Evolutionary conservation across 1,140 invertebrate genomes (phyloP).

Genomic region (Hyles vespertilio): DNA sequence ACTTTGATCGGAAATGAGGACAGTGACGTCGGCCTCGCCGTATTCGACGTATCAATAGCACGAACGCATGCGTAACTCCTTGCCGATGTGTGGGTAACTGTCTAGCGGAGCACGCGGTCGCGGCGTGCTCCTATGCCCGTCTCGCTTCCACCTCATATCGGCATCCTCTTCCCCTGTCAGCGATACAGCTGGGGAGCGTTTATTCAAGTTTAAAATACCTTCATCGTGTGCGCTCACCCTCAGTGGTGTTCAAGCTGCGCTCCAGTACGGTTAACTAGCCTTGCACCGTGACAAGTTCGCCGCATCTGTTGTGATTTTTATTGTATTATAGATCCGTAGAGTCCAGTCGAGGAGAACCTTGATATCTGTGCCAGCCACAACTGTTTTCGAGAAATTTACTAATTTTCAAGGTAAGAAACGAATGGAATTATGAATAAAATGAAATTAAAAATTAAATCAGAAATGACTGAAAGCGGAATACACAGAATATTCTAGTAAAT

Average conservation of each 20-base stretch:
- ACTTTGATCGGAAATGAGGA: constrained; percentile 59
- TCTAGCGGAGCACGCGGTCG: constrained; percentile 49
- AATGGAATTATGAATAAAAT: constrained; percentile 6
- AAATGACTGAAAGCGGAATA: constrained; percentile 1
- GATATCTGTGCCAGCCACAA: constrained; percentile 19
- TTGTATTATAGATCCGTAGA: constrained; percentile 51
- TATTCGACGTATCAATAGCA: constrained; percentile 55
- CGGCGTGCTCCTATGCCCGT: constrained; percentile 48
- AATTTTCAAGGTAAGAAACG: constrained; percentile 15
- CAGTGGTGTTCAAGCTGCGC: constrained; percentile 59
- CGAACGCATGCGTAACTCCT: constrained; percentile 57
- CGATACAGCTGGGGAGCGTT: constrained; percentile 42
- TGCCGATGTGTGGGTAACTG: constrained; percentile 45
- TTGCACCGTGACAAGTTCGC: constrained; percentile 38
- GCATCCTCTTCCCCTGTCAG: constrained; percentile 33
- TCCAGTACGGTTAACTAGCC: constrained; percentile 37
- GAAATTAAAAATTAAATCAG: background rate
- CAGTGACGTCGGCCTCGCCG: constrained; percentile 60
- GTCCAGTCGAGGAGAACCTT: constrained; percentile 17
- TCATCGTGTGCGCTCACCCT: constrained; percentile 44
- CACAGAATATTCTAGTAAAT: constrained; percentile 33
- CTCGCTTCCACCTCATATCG: constrained; percentile 41
- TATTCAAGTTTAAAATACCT: constrained; percentile 67
- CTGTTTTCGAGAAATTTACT: constrained; percentile 25
- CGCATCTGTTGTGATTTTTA: constrained; percentile 42